Base-by-base conservation (phyloP, 2,113 vertebrate genomes). In the Cyprinus carpio region DNA sequence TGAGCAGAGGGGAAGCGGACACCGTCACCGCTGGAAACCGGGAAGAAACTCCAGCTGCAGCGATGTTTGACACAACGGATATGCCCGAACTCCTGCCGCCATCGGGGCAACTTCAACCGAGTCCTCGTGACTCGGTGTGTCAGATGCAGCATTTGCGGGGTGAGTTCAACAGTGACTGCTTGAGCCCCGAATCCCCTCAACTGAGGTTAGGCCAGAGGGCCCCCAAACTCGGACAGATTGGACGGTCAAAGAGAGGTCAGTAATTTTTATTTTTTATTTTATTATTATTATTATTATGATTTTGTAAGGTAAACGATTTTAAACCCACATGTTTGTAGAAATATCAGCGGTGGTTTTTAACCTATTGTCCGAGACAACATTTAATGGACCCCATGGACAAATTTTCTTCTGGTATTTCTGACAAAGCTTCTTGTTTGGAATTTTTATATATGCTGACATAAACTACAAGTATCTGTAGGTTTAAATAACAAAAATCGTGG, bases 181-280 rank as follows among this genome's bases (percentile, higher is more conserved):
- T 85, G 75, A 85, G 86, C 31, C 85, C 60, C 27, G 84, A 87
- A 25, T 89, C 89, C n/a, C 85, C 83, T n/a, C 89, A 89, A 83
- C 64, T 49, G 25, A 83, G 85, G 82, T 74, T 85, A 31, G 81
- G 90, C 83, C 88, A 85, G 69, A 84, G 88, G 72, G 88, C 89
- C 79, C 90, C 90, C 18, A 90, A 88, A 75, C 87, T 89, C 16
- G 90, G 90, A 43, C 87, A 87, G 62, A 89, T 90, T 6, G 90
- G 90, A 64, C 86, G 90, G 25, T 90, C 90, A 6, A 89, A 88
- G 75, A 87, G 81, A 89, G 90, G 90, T 86, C 74, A 86, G 87
- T 83, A 31, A 51, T 5, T 1, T 51, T 16, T 51, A 16, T 51
- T 6, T 37, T 6, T 34, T n/a, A n/a, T n/a, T n/a, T n/a, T n/a